phyloP scores from a whole-genome alignment of 1,140 invertebrate species.

The Zaprionus gabonicus region DNA sequence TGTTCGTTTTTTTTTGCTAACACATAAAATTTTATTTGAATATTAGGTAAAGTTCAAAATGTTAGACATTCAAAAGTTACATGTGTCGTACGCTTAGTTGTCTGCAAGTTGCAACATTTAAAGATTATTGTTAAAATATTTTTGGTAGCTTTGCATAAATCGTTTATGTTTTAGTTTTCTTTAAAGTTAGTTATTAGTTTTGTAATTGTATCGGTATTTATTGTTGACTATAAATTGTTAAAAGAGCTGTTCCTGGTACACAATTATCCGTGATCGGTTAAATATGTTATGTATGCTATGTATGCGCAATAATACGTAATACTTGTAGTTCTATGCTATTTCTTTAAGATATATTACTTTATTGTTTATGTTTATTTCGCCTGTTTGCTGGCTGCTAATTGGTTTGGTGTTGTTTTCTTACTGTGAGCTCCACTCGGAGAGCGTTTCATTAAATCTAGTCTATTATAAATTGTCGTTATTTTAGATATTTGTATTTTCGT shows the following conservation, averaged over 20 bases:
- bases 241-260: slow-evolving; percentile 30
- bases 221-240: slow-evolving; percentile 26
- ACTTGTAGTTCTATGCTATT: slow-evolving; percentile 38
- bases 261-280: slow-evolving; percentile 15
- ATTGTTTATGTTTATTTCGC: slow-evolving; percentile 27
- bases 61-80: slow-evolving; percentile 75
- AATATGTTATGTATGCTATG: slow-evolving; percentile 24
- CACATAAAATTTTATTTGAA: slow-evolving; percentile 76
- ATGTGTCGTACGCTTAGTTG: slow-evolving; percentile 58
- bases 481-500: neutral
- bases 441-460: slow-evolving; percentile 53
- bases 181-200: slow-evolving; percentile 6
- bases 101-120: slow-evolving; percentile 63
- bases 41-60: slow-evolving; percentile 75
- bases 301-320: slow-evolving; percentile 19
- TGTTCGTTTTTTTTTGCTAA: slow-evolving; percentile 45
- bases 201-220: slow-evolving; percentile 12
- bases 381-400: slow-evolving; percentile 32
- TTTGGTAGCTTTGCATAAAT: slow-evolving; percentile 76
- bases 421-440: slow-evolving; percentile 68
- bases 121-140: slow-evolving; percentile 63
- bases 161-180: slow-evolving; percentile 13
- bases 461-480: slow-evolving; percentile 50
- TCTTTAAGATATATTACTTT: slow-evolving; percentile 38
- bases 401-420: slow-evolving; percentile 67